Evolutionary conservation across 1,140 invertebrate genomes (phyloP).

Genomic region (Leptinotarsa texana): DNA sequence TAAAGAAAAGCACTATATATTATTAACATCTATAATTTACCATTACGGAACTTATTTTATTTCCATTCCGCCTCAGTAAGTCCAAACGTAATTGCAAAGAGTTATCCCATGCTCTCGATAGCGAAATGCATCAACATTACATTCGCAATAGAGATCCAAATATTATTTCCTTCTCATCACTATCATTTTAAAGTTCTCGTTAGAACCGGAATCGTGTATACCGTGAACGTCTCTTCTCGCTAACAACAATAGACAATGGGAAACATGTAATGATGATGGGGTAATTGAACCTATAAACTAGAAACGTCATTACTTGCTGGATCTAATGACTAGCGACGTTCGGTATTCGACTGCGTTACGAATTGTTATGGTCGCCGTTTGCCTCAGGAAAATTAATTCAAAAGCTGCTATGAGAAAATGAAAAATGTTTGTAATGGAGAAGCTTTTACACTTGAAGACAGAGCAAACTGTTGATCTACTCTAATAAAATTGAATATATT

Average conservation of each 20-base stretch:
- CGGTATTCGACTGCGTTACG: background rate
- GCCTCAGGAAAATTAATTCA: too few relatives aligned
- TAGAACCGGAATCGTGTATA: background rate
- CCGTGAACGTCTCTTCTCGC: background rate
- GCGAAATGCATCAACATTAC: background rate
- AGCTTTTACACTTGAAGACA: too few relatives aligned
- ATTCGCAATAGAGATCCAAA: background rate
- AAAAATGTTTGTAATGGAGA: too few relatives aligned
- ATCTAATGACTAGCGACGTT: background rate
- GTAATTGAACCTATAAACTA: slow-evolving; percentile 6
- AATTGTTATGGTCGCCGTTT: background rate
- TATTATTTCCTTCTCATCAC: background rate
- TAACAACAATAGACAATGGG: background rate
- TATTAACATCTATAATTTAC: too few relatives aligned
- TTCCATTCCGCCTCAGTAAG: too few relatives aligned
- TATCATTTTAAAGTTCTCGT: background rate
- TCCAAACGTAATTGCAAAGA: too few relatives aligned
- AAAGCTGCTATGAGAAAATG: too few relatives aligned
- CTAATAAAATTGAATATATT: too few relatives aligned
- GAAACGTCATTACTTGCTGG: slow-evolving; percentile 2
- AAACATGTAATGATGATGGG: background rate
- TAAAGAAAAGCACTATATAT: too few relatives aligned
- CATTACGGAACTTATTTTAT: too few relatives aligned
- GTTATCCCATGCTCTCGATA: too few relatives aligned
- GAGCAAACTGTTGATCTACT: too few relatives aligned